phyloP scores from a whole-genome alignment of 2,888 invertebrate species.

The Lasioglossum pauxillum region DNA sequence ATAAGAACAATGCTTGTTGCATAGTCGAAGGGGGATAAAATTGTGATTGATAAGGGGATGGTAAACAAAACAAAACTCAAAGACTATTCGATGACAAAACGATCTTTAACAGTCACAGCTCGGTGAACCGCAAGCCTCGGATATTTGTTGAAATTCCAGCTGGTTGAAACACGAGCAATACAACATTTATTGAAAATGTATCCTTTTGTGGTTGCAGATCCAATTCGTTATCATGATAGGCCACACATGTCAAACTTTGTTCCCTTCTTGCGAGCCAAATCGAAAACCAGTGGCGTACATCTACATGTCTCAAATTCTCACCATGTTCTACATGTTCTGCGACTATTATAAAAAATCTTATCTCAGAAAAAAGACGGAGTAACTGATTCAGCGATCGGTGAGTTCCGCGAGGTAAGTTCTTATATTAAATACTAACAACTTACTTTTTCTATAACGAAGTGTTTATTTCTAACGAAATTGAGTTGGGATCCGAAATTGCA shows the following conservation, averaged over 20 bases:
- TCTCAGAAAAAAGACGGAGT: conserved; percentile 76
- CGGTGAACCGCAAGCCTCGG: neutral
- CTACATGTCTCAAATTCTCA: conserved; percentile 87
- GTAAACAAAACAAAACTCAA: neutral
- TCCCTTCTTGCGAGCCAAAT: conserved; percentile 86
- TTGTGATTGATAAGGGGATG: neutral
- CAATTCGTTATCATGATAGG: conserved; percentile 89
- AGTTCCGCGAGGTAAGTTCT: conserved; percentile 18
- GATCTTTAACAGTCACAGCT: neutral
- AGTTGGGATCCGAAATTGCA: neutral
- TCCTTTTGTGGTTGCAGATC: conserved; percentile 84
- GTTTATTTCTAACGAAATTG: neutral
- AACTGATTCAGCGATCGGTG: conserved; percentile 27
- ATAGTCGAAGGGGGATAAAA: neutral
- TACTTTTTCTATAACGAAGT: too few species aligned
- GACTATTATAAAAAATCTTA: conserved; percentile 89
- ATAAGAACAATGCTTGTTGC: too few species aligned
- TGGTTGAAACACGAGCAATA: neutral
- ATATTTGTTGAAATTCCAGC: neutral
- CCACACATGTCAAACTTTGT: conserved; percentile 86
- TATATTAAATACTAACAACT: neutral
- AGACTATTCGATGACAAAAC: neutral
- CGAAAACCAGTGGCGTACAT: conserved; percentile 85
- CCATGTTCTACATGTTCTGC: conserved; percentile 90
- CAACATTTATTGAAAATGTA: neutral